Base-by-base conservation (phyloP, 30 jellyfish, hydroid and myxozoan species). In the Catostylus mosaicus region DNA sequence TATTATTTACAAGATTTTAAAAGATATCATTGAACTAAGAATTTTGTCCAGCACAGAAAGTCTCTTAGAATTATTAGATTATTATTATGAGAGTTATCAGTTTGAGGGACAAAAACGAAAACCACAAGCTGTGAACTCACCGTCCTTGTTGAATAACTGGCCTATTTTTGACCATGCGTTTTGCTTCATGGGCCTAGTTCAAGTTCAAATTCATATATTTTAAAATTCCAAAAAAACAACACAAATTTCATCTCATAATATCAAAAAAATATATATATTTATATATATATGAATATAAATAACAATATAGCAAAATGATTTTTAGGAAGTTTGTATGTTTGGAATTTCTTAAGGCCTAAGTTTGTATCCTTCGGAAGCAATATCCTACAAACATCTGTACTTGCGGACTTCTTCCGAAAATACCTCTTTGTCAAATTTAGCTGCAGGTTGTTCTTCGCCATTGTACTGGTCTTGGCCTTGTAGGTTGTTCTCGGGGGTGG, bases 401-500 rank as follows among this genome's bases (percentile, higher is more conserved):
- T 72, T 72, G 48, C 71, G 69, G 52, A 72, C 68, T 72, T 72
- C 84, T 72, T 72, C 84, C 84, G 45, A 29, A 72, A 72, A 72
- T 40, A 72, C 48, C 45, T 72, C 84, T 72, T 72, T 72, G 68
- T 72, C 56, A 51, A 72, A 72, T 51, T 72, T 61, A 72, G 84
- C 56, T 72, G 84, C 48, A 72, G 40, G 48, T 30, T 36, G 50
- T 51, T 72, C 84, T 26, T 72, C 84, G 71, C 84, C 84, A 40
- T 45, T 35, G 84, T 72, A 72, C 84, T 72, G 52, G 84, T 45
- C 84, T 72, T 8, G 74, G 74, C 74, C 74, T 26, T 61, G 74
- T 61, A 61, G 84, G 84, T 51, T 72, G 84, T 72, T 72, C 84
- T 72, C 79, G 79, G 79, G 61, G 79, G 79, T 72, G 84, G 80